These are phyloP conservation scores for Nysson spinosus DNA, from an alignment of 2,888 invertebrate genomes.

Conservation along the genomic window DNA sequence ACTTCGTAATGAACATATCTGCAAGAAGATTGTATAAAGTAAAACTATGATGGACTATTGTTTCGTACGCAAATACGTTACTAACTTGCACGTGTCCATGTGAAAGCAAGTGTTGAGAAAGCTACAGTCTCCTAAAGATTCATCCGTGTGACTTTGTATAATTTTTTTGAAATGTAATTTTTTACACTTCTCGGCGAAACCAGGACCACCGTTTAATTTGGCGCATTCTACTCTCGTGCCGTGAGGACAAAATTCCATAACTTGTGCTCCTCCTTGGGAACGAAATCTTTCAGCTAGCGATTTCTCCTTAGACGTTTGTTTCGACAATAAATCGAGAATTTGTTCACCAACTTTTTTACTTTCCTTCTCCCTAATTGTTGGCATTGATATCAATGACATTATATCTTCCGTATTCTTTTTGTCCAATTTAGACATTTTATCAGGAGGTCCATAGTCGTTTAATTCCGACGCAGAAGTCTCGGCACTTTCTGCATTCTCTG, in stretches of 20 bases:
- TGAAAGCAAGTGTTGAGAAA: conserved; percentile 99
- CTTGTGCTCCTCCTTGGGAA: conserved; percentile 95
- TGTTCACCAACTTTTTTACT: conserved; percentile 97
- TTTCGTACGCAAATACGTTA: conserved; percentile 2
- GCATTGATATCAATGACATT: conserved; percentile 92
- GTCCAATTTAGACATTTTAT: conserved; percentile 71
- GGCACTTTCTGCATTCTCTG: conserved; percentile 66
- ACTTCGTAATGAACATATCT: conserved; percentile 99
- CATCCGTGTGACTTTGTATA: conserved; percentile 96
- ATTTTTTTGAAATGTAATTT: conserved; percentile 98
- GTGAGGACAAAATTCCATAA: conserved; percentile 97
- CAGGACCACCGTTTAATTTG: conserved; percentile 71
- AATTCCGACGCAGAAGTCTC: conserved; percentile 66
- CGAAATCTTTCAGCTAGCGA: conserved; percentile 97
- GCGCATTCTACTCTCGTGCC: conserved; percentile 94
- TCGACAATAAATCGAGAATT: conserved; percentile 94
- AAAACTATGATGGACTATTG: neutral
- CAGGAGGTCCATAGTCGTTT: conserved; percentile 64
- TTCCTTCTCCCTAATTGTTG: conserved; percentile 96
- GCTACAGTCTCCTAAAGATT: conserved; percentile 96
- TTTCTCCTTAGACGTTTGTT: conserved; percentile 97
- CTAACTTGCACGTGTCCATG: conserved; percentile 97
- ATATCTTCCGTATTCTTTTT: conserved; percentile 75
- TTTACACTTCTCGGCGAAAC: conserved; percentile 83
- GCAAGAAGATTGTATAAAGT: too few species aligned